phyloP scores from a whole-genome alignment of 1,140 invertebrate genomes.

The Thalassaphorura encarpata region DNA sequence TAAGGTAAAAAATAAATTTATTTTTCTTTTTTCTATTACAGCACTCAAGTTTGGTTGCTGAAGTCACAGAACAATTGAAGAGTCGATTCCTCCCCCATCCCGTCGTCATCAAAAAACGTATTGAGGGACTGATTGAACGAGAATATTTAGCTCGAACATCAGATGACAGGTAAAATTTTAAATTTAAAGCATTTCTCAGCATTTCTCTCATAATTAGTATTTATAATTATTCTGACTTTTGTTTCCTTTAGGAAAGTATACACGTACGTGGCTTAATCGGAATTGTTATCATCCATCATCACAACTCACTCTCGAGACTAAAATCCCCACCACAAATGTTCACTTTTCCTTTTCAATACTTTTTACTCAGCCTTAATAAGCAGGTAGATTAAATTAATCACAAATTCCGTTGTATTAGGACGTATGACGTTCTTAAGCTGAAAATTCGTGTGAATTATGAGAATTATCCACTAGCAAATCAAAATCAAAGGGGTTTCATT shows the following conservation, averaged over 20 bases:
- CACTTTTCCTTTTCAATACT: not conserved
- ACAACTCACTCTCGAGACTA: not conserved
- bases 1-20: constrained; percentile 26
- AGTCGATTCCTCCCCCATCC: constrained; percentile 94
- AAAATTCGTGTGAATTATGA: not conserved
- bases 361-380: not conserved
- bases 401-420: too few species aligned
- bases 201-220: not conserved
- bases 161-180: constrained; percentile 62
- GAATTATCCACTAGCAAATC: too few species aligned
- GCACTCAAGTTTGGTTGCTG: constrained; percentile 90
- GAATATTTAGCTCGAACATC: constrained; percentile 95
- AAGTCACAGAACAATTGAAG: constrained; percentile 95
- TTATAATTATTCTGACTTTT: constrained; percentile 14
- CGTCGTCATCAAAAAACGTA: constrained; percentile 96
- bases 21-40: constrained; percentile 37
- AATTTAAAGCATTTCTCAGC: not conserved
- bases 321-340: not conserved
- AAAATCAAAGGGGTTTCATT: too few species aligned
- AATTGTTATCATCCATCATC: not conserved
- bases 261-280: constrained; percentile 76
- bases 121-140: constrained; percentile 96
- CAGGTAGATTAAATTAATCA: not conserved
- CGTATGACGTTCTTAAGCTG: not conserved
- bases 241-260: constrained; percentile 72